Conservation (phyloP, 2,797 vertebrate genomes). For the Gallinago solitaria region DNA sequence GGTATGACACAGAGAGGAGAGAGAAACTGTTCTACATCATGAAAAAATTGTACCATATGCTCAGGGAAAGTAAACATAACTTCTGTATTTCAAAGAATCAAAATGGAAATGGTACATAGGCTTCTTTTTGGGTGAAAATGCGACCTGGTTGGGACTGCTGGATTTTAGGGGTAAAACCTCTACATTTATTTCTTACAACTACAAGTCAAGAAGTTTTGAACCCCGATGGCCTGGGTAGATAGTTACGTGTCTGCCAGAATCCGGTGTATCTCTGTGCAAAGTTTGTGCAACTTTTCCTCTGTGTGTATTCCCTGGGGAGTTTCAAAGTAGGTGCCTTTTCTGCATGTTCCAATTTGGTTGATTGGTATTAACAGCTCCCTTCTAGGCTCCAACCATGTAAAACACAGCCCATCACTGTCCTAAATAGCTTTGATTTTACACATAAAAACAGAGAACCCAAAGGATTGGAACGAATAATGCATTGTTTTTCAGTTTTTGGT, state of each 20-base stretch:
- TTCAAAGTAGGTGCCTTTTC: neutral
- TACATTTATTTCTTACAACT: neutral
- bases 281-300: neutral
- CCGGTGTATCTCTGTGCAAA: neutral
- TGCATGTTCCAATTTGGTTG: neutral
- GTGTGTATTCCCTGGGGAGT: neutral
- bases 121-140: fast-evolving
- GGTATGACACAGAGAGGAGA: neutral
- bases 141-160: neutral
- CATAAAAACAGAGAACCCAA: neutral
- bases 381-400: neutral
- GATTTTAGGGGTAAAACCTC: neutral
- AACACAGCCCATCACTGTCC: neutral
- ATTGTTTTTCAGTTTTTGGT: neutral
- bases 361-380: neutral
- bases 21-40: neutral
- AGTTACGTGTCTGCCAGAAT: neutral
- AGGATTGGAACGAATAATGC: neutral
- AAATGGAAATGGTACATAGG: neutral
- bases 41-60: neutral
- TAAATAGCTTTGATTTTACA: neutral
- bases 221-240: neutral
- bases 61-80: neutral
- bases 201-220: neutral
- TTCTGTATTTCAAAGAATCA: neutral